Conservation (phyloP, 2,797 vertebrate genomes). For the Pseudochirops corinnae region DNA sequence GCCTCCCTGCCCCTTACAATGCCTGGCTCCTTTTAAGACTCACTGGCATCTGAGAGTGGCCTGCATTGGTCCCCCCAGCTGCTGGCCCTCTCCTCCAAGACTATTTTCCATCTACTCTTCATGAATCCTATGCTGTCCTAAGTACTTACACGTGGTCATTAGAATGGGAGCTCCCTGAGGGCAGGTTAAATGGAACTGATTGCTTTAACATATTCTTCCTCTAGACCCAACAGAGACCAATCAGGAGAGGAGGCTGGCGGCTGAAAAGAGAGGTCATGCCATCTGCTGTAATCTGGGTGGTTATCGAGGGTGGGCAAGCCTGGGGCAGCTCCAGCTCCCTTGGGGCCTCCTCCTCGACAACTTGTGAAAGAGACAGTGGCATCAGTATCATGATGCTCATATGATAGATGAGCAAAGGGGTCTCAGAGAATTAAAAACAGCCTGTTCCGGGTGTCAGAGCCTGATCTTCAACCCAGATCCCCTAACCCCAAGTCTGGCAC, state of each 20-base stretch:
- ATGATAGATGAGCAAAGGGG: neutral
- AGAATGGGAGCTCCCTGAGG: neutral
- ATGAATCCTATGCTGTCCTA: no score
- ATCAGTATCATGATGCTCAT: neutral
- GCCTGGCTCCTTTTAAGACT: neutral
- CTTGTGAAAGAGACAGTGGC: neutral
- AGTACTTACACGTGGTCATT: neutral
- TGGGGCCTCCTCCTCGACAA: neutral
- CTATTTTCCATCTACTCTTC: neutral
- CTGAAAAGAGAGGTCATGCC: neutral
- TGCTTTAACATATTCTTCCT: neutral
- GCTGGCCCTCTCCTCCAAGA: neutral
- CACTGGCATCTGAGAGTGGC: neutral
- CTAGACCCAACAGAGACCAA: neutral
- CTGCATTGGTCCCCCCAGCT: neutral
- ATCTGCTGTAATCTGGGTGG: neutral
- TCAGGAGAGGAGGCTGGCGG: neutral
- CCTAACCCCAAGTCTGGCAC: neutral
- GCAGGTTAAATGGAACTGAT: neutral
- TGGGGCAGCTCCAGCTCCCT: neutral
- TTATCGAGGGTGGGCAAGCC: neutral
- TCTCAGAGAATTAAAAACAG: neutral
- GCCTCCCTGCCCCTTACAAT: neutral
- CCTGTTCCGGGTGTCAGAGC: neutral
- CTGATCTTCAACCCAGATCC: neutral